Evolutionary conservation across 2,797 vertebrate genomes (phyloP).

Genomic region (Staurois parvus): DNA sequence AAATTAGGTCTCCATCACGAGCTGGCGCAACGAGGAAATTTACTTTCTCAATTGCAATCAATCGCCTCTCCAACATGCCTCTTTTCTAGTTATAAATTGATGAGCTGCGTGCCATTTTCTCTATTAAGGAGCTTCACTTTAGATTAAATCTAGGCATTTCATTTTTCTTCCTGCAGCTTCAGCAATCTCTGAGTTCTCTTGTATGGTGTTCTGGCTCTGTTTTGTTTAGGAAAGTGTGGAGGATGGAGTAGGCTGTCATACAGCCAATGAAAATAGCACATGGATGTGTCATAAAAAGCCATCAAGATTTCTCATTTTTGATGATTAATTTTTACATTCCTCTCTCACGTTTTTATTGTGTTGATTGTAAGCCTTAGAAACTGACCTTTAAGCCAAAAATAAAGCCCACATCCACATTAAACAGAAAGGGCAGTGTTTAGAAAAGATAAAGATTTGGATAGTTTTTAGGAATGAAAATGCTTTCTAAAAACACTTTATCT

Average conservation of each 20-base stretch:
- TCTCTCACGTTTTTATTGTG: constrained; percentile 5
- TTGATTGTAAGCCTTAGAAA: constrained; percentile 4
- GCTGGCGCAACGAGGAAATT: neutral
- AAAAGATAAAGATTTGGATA: neutral
- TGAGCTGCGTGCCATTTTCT: neutral
- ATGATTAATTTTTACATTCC: constrained; percentile 27
- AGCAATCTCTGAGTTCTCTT: neutral
- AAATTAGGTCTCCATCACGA: neutral
- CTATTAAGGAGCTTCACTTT: neutral
- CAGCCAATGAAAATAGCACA: constrained; percentile 19
- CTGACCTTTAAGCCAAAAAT: constrained; percentile 11
- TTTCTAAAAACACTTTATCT: neutral
- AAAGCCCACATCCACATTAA: constrained; percentile 9
- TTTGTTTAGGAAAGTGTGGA: neutral
- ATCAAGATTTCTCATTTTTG: neutral
- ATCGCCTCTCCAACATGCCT: neutral
- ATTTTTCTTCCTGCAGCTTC: neutral
- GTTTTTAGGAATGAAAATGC: constrained; percentile 1
- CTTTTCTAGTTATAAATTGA: neutral
- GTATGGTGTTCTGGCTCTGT: neutral
- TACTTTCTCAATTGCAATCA: neutral
- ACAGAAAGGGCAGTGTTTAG: neutral
- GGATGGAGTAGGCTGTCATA: constrained; percentile 16
- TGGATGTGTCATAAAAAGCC: constrained; percentile 14
- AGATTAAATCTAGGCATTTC: neutral